phyloP scores from a whole-genome alignment of 2,113 vertebrate species.

The Illadopsis cleaveri region DNA sequence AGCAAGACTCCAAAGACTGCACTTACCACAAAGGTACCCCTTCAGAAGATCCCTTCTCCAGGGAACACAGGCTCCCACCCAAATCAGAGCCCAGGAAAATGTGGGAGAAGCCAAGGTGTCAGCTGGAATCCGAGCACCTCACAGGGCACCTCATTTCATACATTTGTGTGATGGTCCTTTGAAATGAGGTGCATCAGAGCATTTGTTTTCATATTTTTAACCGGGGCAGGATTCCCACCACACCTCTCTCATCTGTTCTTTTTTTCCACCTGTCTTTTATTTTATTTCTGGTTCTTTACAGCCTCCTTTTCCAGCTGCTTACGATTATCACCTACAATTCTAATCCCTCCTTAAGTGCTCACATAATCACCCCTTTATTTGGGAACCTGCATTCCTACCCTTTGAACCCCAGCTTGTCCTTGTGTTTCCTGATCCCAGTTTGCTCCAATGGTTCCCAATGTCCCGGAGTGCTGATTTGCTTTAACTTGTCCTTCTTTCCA shows the following conservation, averaged over 20 bases:
- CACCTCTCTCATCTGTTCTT: not conserved
- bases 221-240: not conserved
- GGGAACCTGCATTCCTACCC: not conserved
- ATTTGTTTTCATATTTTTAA: not conserved
- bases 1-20: not conserved
- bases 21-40: not conserved
- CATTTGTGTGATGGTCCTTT: not conserved
- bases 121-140: not conserved
- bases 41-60: not conserved
- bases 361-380: constrained; percentile 38
- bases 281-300: not conserved
- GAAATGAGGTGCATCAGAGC: not conserved
- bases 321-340: not conserved
- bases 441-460: not conserved
- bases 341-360: constrained; percentile 31
- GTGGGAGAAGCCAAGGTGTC: not conserved
- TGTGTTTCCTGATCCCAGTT: not conserved
- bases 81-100: not conserved
- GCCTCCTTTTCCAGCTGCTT: constrained; percentile 33
- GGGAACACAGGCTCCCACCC: not conserved
- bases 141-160: not conserved
- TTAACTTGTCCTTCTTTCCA: not conserved
- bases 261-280: constrained; percentile 2
- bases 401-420: not conserved
- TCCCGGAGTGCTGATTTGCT: not conserved